phyloP scores from a whole-genome alignment of 2,888 invertebrate genomes.

The Drosophila nr. fundita region DNA sequence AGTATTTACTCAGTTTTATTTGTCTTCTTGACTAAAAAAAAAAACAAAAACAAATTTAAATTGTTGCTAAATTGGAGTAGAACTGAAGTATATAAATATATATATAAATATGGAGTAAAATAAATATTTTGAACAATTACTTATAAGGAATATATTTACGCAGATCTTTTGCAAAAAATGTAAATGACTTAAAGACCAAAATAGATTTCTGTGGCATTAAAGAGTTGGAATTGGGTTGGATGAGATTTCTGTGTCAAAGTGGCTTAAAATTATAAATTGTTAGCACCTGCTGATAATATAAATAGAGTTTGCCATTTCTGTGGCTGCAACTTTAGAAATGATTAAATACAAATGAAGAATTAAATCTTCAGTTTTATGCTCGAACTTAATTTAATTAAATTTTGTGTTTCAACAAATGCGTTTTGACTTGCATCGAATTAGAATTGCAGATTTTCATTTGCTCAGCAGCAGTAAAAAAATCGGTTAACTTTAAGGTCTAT shows the following conservation, averaged over 20 bases:
- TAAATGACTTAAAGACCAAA: neutral
- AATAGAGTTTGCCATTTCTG: neutral
- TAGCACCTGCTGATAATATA: constrained; percentile 1
- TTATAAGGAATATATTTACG: neutral
- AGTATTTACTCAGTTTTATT: neutral
- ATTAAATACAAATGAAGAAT: neutral
- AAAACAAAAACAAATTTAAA: neutral
- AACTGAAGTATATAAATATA: neutral
- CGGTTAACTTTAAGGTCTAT: neutral
- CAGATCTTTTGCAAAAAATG: neutral
- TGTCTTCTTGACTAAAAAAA: neutral
- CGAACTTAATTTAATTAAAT: too few relatives aligned
- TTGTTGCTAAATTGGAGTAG: neutral
- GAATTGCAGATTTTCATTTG: neutral
- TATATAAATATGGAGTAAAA: neutral
- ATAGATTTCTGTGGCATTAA: neutral
- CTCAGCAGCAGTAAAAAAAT: neutral
- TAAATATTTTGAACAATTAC: neutral
- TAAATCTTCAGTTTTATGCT: neutral
- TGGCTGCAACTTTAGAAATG: neutral
- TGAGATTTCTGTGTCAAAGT: neutral
- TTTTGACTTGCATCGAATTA: neutral
- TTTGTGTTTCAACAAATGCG: neutral
- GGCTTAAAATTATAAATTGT: neutral
- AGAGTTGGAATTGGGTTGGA: neutral